Evolutionary conservation across 2,797 vertebrate species (phyloP), one percentile per base, ranked within the genome.

Genomic region (Bradypodion pumilum): DNA sequence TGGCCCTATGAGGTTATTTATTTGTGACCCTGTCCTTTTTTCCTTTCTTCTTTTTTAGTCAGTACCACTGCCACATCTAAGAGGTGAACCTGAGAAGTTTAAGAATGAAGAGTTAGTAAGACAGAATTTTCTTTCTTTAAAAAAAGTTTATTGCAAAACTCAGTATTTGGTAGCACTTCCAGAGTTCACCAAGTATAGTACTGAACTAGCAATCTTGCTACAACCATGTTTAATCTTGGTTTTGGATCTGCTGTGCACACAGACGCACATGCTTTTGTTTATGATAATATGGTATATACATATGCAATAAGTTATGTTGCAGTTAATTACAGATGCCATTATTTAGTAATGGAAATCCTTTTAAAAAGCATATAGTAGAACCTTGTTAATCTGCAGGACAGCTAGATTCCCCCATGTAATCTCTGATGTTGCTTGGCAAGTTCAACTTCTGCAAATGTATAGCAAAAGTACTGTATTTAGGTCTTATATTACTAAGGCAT

Each of bases 71-170:
- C 13, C 25, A 40, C 46, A 2, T 25, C 10, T 10, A 68, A 74
- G 42, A 23, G 63, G 32, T 21, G 46, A 5, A 16, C 19, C 5
- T n/a, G 73, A 46, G n/a, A 80, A 35, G 5, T n/a, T 37, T 25
- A 19, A 37, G 44, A 1, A 0, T 2, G 16, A 80, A 83, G 42
- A n/a, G 12, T 15, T n/a, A 62, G 37, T 63, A 72, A 63, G 60
- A 27, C 15, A 5, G 15, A 5, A 32, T 8, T 1, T 44, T 35
- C 52, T 78, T 81, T 68, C 29, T 42, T 81, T 74, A 4, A 62
- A 65, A 2, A 87, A 91, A 60, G 87, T 95, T 95, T 96, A 96
- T 96, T 96, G 94, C 94, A 95, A 95, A 95, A 95, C 83, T 94
- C 90, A 92, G 90, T 93, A 90, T 92, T 92, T 93, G 86, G 91